These are phyloP conservation scores for Naso thynnoides DNA, from an alignment of 2,797 vertebrate species.

Conservation along the genomic window DNA sequence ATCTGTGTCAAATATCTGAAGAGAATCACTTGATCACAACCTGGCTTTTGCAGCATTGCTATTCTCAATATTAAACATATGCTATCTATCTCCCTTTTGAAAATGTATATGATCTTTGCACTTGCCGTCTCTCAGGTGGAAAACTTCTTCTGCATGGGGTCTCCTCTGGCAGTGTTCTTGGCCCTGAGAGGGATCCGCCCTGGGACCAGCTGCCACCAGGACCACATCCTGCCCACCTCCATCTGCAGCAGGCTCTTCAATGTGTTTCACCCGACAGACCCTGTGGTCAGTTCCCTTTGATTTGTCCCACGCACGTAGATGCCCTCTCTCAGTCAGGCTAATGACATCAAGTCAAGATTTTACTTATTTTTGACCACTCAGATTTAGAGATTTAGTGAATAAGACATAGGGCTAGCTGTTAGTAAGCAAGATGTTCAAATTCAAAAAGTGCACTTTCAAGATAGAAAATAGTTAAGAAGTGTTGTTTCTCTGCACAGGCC, in stretches of 20 bases:
- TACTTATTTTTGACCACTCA: background rate
- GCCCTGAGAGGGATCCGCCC: constrained; percentile 95
- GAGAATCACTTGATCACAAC: too few relatives aligned
- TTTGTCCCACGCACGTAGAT: background rate
- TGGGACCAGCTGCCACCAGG: constrained; percentile 91
- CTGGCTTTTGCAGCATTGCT: too few relatives aligned
- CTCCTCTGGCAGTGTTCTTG: constrained; percentile 96
- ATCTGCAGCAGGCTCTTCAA: constrained; percentile 95
- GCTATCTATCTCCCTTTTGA: background rate
- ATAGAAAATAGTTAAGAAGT: too few relatives aligned
- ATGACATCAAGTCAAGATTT: constrained; percentile 2
- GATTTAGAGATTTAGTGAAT: too few relatives aligned
- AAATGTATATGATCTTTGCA: constrained; percentile 1
- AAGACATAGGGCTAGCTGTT: too few relatives aligned
- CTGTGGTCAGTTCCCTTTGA: constrained; percentile 90
- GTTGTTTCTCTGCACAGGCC: constrained; percentile 83
- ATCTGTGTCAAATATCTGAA: too few relatives aligned
- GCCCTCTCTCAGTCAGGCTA: constrained; percentile 4
- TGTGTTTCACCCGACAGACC: constrained; percentile 98
- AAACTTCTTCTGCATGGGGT: constrained; percentile 99
- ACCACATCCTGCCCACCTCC: constrained; percentile 94
- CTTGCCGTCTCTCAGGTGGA: constrained; percentile 87
- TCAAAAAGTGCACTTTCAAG: background rate
- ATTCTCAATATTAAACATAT: background rate
- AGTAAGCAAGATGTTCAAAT: constrained; percentile 7